Evolutionary conservation across 2,113 vertebrate genomes (phyloP).

Genomic region (Orientallactaga bullata): DNA sequence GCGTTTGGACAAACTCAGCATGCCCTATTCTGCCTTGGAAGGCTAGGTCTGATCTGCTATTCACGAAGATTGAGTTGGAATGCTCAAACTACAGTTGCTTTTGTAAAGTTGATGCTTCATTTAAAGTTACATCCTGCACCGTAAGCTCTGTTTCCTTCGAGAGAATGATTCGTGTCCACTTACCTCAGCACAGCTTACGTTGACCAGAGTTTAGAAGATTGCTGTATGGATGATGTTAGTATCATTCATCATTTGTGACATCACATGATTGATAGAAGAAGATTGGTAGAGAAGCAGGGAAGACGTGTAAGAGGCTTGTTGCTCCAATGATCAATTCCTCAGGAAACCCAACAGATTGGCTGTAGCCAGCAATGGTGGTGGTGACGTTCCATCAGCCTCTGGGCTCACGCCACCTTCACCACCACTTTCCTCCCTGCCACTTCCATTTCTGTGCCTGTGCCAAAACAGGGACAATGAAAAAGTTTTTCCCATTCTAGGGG

Average conservation of each 20-base stretch:
- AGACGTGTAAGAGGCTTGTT: neutral
- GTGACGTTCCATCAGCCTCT: neutral
- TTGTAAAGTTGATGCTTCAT: neutral
- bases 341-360: neutral
- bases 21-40: neutral
- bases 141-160: conserved; percentile 35
- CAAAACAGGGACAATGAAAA: neutral
- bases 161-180: conserved; percentile 15
- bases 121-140: neutral
- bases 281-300: conserved; percentile 1
- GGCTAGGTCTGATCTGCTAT: neutral
- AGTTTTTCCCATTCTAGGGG: neutral
- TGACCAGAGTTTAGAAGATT: conserved; percentile 12
- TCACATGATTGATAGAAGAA: too few species aligned
- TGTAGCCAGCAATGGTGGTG: neutral
- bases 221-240: neutral
- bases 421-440: neutral
- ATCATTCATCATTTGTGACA: neutral
- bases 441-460: neutral
- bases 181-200: neutral
- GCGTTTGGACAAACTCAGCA: neutral
- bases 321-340: neutral
- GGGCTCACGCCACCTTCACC: neutral
- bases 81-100: neutral
- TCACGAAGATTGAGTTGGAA: conserved; percentile 34